phyloP scores from a whole-genome alignment of 2,797 vertebrate genomes.

The Balearica regulorum region DNA sequence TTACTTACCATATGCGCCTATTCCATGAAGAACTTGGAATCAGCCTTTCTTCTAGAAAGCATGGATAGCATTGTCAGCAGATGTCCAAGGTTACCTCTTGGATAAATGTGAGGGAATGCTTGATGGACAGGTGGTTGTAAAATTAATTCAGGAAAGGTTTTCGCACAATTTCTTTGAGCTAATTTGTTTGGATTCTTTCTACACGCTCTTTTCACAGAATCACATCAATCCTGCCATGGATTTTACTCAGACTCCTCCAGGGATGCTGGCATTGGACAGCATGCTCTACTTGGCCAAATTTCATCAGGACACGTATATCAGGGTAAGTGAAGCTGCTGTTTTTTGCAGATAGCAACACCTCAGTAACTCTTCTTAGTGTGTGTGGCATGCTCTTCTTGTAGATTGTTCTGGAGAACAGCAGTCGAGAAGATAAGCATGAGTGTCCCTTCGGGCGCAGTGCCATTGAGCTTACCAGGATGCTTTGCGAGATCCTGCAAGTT shows the following conservation, averaged over 20 bases:
- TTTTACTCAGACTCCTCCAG: conserved; percentile 96
- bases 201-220: conserved; percentile 77
- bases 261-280: conserved; percentile 96
- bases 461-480: conserved; percentile 94
- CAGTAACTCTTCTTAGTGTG: not conserved
- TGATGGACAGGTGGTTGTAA: not conserved
- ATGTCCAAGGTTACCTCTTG: not conserved
- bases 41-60: not conserved
- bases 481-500: conserved; percentile 97
- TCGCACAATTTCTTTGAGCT: not conserved
- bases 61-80: not conserved
- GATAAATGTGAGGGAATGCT: not conserved
- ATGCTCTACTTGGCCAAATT: conserved; percentile 96
- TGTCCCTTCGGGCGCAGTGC: conserved; percentile 97
- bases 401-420: conserved; percentile 92
- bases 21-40: not conserved
- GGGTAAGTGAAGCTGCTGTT: conserved; percentile 74
- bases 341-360: not conserved
- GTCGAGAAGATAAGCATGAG: conserved; percentile 95
- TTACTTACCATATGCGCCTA: not conserved
- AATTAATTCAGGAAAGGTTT: not conserved
- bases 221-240: conserved; percentile 96
- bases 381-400: not conserved
- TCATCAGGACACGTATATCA: conserved; percentile 96
- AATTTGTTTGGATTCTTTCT: conserved; percentile 3